Evolutionary conservation across 1,140 invertebrate species (phyloP).

Genomic region (Ephestia elutella): DNA sequence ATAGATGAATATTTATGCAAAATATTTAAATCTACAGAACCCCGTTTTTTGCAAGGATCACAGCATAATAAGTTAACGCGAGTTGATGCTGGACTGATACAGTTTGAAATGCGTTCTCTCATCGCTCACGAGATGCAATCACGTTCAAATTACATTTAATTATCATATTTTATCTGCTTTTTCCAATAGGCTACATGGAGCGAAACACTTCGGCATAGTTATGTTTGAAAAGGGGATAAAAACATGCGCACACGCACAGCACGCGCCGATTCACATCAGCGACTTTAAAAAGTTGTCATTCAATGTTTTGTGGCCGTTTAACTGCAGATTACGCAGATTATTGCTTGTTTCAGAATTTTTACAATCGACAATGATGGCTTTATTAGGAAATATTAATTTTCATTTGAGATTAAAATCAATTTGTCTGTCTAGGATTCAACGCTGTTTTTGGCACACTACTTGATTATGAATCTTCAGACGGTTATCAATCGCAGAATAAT

Average conservation of each 20-base stretch:
- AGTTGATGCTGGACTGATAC: conserved; percentile 29
- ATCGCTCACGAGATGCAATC: conserved; percentile 40
- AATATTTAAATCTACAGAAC: conserved; percentile 57
- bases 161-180: conserved; percentile 71
- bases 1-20: conserved; percentile 50
- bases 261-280: conserved; percentile 53
- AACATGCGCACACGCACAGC: conserved; percentile 49
- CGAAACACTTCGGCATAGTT: conserved; percentile 55
- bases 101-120: conserved; percentile 40
- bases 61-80: conserved; percentile 20
- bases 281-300: conserved; percentile 66
- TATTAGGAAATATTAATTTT: too few species aligned
- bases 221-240: conserved; percentile 56
- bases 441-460: too few species aligned
- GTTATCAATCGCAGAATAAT: too few species aligned
- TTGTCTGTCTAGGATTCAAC: too few species aligned
- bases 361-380: not conserved
- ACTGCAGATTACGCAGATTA: not conserved
- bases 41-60: conserved; percentile 22
- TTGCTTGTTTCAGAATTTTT: not conserved
- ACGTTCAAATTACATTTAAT: conserved; percentile 61
- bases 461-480: too few species aligned
- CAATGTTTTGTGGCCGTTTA: conserved; percentile 21
- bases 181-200: conserved; percentile 65
- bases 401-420: too few species aligned